These are phyloP conservation scores for Neoascia interrupta DNA, from an alignment of 2,888 invertebrate genomes.

Conservation along the genomic window DNA sequence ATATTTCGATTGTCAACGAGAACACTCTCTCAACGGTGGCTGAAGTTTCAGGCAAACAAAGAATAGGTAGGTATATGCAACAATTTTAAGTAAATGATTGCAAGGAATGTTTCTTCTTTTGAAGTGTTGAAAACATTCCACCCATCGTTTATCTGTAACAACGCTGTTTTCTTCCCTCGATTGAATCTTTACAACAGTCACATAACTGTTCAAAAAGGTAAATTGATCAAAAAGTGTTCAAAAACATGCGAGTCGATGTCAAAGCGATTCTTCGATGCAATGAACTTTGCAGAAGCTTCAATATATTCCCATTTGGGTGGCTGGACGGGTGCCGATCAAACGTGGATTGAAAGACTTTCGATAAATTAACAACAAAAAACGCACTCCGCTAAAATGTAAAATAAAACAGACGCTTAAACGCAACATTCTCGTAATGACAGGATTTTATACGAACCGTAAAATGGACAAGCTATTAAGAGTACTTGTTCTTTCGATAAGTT, in stretches of 20 bases:
- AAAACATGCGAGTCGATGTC: background rate
- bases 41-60: no score
- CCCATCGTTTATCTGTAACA: background rate
- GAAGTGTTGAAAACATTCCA: constrained; percentile 5
- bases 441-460: no score
- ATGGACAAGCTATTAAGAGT: background rate
- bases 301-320: constrained; percentile 4
- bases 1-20: background rate
- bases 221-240: background rate
- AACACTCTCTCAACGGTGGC: background rate
- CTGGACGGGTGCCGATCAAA: no score
- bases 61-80: no score
- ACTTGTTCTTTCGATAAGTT: no score
- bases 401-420: no score
- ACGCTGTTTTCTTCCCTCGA: background rate
- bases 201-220: background rate
- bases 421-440: no score
- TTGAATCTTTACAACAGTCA: background rate
- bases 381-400: background rate
- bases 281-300: background rate
- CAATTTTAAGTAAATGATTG: no score
- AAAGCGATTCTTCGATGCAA: background rate
- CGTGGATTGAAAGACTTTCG: background rate
- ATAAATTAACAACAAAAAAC: background rate
- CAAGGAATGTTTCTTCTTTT: no score